Evolutionary conservation across 2,888 invertebrate species (phyloP).

Genomic region (Micropterix aruncella): DNA sequence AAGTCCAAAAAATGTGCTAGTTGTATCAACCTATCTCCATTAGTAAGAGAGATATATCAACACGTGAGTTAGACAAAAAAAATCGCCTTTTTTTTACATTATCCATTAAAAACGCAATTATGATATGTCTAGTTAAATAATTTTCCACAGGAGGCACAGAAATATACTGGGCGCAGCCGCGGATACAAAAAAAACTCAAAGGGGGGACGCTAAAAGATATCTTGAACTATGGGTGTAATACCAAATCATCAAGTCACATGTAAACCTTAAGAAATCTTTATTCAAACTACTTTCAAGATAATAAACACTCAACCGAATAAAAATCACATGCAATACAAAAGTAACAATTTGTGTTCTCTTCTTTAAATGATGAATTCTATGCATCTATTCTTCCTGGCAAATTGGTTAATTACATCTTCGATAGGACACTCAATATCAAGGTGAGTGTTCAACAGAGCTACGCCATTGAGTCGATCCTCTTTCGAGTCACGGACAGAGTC

Average conservation of each 20-base stretch:
- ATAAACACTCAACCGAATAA: not conserved
- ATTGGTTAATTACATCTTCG: conserved; percentile 2
- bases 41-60: no score
- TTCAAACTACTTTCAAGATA: not conserved
- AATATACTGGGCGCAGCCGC: no score
- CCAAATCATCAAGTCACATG: not conserved
- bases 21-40: no score
- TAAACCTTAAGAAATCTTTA: not conserved
- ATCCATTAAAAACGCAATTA: no score
- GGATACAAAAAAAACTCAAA: conserved; percentile 3
- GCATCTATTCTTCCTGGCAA: conserved; percentile 2
- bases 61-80: no score
- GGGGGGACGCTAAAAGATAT: not conserved
- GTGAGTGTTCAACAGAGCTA: conserved; percentile 2
- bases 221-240: no score
- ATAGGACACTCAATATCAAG: conserved; percentile 2
- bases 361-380: not conserved
- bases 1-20: no score
- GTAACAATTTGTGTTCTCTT: not conserved
- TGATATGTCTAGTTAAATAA: no score
- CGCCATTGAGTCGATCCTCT: conserved; percentile 1
- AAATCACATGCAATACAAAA: conserved; percentile 1
- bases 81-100: no score
- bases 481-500: not conserved
- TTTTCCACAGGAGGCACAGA: no score